A percentile compares a stretch with the other conserved stretches of the same genome.
Evolutionary conservation across 2,113 vertebrate genomes (phyloP).

Genomic region (Catagonus wagneri): DNA sequence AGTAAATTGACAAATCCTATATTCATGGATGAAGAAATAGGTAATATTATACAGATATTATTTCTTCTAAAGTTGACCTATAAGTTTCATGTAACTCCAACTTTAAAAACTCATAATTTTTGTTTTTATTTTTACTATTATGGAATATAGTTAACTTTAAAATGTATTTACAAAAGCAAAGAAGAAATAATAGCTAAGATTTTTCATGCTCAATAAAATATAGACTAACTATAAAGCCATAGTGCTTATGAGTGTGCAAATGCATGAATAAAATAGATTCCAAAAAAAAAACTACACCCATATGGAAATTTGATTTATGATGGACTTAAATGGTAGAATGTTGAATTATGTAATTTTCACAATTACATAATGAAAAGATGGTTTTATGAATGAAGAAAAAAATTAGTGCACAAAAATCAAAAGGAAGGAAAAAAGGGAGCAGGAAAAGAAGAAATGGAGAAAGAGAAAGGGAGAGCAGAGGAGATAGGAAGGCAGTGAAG

Average conservation of each 20-base stretch:
- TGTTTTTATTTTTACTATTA: not conserved
- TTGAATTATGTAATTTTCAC: not conserved
- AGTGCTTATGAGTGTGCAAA: not conserved
- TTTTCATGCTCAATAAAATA: not conserved
- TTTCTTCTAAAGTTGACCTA: not conserved
- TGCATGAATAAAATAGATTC: not conserved
- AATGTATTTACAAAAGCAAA: not conserved
- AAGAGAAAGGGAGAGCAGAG: too few relatives aligned
- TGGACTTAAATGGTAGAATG: not conserved
- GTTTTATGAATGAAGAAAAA: not conserved
- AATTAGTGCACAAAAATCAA: fast-evolving
- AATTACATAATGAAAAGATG: not conserved
- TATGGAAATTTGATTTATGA: not conserved
- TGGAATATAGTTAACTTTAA: slow-evolving; percentile 10
- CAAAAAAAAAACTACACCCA: not conserved
- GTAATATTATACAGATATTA: not conserved
- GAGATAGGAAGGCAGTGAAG: not conserved
- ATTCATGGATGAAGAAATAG: not conserved
- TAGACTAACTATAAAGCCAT: not conserved
- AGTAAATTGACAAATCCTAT: not conserved
- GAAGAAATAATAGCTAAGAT: not conserved
- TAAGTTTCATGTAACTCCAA: not conserved
- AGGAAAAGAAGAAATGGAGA: not conserved
- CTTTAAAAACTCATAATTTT: not conserved
- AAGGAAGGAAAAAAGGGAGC: not conserved